These are phyloP conservation scores for Potorous gilbertii DNA, from an alignment of 2,797 vertebrate genomes.

Conservation along the genomic window DNA sequence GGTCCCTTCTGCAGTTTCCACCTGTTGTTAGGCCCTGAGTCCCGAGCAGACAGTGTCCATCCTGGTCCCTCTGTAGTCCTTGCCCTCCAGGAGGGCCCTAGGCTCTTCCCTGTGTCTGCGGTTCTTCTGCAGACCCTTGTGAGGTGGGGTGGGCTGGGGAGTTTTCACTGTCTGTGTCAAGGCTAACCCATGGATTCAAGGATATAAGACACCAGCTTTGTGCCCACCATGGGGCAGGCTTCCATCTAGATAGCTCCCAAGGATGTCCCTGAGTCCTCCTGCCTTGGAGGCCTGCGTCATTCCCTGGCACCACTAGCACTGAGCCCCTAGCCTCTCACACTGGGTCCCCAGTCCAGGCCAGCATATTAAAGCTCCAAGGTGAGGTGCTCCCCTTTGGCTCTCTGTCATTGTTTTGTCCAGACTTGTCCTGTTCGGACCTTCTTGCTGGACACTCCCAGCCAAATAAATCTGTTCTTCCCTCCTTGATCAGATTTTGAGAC, in stretches of 20 bases:
- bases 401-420: not conserved
- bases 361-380: not conserved
- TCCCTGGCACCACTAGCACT: not conserved
- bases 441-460: not conserved
- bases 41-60: not conserved
- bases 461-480: not conserved
- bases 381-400: not conserved
- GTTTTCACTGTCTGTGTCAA: not conserved
- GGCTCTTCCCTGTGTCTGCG: not conserved
- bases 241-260: not conserved
- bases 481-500: not conserved
- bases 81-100: not conserved
- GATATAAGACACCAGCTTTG: not conserved
- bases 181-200: not conserved
- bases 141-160: not conserved
- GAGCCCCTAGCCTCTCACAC: not conserved
- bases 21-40: not conserved
- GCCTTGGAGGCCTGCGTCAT: not conserved
- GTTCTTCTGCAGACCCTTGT: not conserved
- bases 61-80: not conserved
- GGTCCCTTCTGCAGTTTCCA: not conserved
- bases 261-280: not conserved
- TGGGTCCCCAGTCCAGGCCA: not conserved
- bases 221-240: not conserved
- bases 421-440: not conserved